Percentiles rank a stretch among this genome's conserved stretches.
These are phyloP conservation scores for Sebastes itinus DNA, from an alignment of 2,797 vertebrate species.

Conservation along the genomic window DNA sequence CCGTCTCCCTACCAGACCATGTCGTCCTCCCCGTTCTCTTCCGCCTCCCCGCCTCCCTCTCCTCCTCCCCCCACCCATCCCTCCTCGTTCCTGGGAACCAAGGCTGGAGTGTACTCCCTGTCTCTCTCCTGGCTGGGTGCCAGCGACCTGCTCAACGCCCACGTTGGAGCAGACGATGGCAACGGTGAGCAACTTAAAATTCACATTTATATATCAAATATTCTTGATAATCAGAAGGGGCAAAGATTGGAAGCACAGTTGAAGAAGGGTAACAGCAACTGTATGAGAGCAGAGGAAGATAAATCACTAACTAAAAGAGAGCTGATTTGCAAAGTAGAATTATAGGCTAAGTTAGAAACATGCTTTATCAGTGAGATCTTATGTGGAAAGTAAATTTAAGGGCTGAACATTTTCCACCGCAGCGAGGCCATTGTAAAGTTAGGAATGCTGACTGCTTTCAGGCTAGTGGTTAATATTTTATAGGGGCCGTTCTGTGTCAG, in stretches of 20 bases:
- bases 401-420: not conserved
- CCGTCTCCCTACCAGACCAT: slow-evolving; percentile 63
- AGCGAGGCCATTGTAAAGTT: not conserved
- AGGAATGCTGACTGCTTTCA: slow-evolving; percentile 3
- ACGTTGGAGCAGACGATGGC: slow-evolving; percentile 51
- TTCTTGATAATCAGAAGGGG: not conserved
- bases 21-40: slow-evolving; percentile 57
- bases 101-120: slow-evolving; percentile 64
- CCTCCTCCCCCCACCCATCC: slow-evolving; percentile 60
- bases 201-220: accelerated
- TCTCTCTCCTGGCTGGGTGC: slow-evolving; percentile 71
- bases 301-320: not conserved
- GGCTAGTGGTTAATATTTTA: not conserved
- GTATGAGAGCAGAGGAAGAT: no score
- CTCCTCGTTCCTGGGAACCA: slow-evolving; percentile 69
- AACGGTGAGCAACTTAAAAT: slow-evolving; percentile 66
- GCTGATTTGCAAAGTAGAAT: not conserved
- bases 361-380: not conserved
- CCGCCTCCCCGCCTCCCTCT: slow-evolving; percentile 53
- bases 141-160: slow-evolving; percentile 57
- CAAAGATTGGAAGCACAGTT: not conserved
- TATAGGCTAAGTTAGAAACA: not conserved
- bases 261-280: no score
- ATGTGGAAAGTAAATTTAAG: accelerated
- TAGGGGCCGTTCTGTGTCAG: not conserved